Evolutionary conservation across 2,113 vertebrate species (phyloP).

Genomic region (Callipepla squamata): DNA sequence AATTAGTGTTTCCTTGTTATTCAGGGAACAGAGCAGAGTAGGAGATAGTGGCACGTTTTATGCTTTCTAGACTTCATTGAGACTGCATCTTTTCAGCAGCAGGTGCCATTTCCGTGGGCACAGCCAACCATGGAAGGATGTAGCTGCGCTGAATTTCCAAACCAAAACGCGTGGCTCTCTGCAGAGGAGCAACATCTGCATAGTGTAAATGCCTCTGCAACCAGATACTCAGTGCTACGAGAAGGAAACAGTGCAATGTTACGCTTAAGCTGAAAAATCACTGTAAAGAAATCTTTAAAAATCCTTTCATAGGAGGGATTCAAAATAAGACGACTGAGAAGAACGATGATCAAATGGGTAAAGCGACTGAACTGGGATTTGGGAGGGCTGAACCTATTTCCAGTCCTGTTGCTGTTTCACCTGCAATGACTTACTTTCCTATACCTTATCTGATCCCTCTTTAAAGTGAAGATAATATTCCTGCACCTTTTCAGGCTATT

Average conservation of each 20-base stretch:
- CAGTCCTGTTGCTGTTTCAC: neutral
- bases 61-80: constrained; percentile 18
- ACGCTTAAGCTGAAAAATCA: neutral
- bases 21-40: constrained; percentile 15
- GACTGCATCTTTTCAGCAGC: neutral
- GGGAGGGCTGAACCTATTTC: neutral
- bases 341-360: neutral
- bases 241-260: neutral
- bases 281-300: neutral
- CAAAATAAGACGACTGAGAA: neutral
- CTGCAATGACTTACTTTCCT: neutral
- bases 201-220: neutral
- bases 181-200: neutral
- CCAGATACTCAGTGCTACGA: neutral
- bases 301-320: neutral
- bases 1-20: constrained; percentile 58
- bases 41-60: neutral
- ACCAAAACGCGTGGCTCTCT: neutral
- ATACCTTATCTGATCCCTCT: neutral
- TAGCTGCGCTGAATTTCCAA: neutral
- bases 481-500: neutral
- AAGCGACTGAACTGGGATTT: fast-evolving
- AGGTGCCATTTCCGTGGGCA: constrained; percentile 60
- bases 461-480: neutral
- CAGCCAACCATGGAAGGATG: neutral